Percentiles rank a stretch among this genome's conserved stretches.
Conservation (phyloP, 2,888 invertebrate genomes). For the Hesperia comma region DNA sequence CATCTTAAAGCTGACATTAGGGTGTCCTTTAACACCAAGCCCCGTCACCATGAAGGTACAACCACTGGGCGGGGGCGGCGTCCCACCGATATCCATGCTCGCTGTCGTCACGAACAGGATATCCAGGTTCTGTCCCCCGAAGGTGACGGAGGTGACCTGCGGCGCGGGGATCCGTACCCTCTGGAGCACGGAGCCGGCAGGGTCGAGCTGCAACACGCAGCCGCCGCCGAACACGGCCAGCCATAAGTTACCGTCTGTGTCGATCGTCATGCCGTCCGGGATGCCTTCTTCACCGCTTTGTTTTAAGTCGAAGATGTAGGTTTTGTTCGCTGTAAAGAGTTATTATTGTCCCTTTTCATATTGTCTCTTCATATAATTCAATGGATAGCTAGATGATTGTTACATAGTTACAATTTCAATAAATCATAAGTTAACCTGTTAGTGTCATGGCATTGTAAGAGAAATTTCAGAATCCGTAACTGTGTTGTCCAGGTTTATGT, state of each 20-base stretch:
- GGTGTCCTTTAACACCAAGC: conserved; percentile 82
- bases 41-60: conserved; percentile 86
- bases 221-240: conserved; percentile 88
- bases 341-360: too few relatives aligned
- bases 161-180: conserved; percentile 84
- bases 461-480: too few relatives aligned
- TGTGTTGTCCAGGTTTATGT: too few relatives aligned
- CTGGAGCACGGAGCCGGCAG: conserved; percentile 81
- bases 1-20: conserved; percentile 45
- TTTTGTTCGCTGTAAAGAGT: conserved; percentile 81
- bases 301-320: conserved; percentile 84
- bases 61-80: conserved; percentile 81
- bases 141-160: conserved; percentile 88
- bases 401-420: too few relatives aligned
- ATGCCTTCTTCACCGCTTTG: conserved; percentile 65
- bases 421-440: too few relatives aligned
- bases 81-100: conserved; percentile 62
- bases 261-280: conserved; percentile 90
- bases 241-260: conserved; percentile 90
- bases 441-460: too few relatives aligned
- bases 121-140: conserved; percentile 88
- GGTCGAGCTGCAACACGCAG: conserved; percentile 82
- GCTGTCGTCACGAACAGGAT: conserved; percentile 87
- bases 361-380: too few relatives aligned
- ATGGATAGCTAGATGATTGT: too few relatives aligned